phyloP scores from a whole-genome alignment of 92 coral and sea anemone species.

The Micromussa lordhowensis region DNA sequence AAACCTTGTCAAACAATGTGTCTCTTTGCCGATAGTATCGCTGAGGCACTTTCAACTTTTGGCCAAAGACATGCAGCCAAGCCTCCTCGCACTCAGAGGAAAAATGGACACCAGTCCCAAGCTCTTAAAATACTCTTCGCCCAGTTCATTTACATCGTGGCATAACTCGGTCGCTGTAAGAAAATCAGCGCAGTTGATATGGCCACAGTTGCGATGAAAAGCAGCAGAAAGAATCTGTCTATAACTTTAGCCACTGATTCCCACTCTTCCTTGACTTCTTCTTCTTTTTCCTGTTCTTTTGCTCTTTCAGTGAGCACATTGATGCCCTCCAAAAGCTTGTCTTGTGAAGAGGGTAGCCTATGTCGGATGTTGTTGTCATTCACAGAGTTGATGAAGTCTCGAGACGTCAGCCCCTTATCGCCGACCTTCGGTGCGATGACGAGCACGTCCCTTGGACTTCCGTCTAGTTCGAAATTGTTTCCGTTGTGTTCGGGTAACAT shows the following conservation, averaged over 20 bases:
- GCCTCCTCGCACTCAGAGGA: background rate
- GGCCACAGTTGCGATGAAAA: slow-evolving; percentile 91
- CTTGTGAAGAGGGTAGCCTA: slow-evolving; percentile 76
- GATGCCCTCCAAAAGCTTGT: slow-evolving; percentile 82
- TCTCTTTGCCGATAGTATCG: background rate
- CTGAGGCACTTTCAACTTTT: background rate
- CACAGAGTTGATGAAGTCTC: slow-evolving; percentile 81
- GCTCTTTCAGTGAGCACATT: slow-evolving; percentile 86
- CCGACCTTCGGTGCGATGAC: slow-evolving; percentile 84
- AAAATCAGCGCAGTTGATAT: slow-evolving; percentile 91
- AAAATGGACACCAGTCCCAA: slow-evolving; percentile 1
- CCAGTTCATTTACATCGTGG: slow-evolving; percentile 73
- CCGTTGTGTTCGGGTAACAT: slow-evolving; percentile 70
- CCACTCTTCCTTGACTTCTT: slow-evolving; percentile 91
- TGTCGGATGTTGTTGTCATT: slow-evolving; percentile 82
- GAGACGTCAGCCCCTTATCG: slow-evolving; percentile 76
- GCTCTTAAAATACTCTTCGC: slow-evolving; percentile 11
- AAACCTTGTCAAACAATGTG: background rate
- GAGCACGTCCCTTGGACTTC: slow-evolving; percentile 78
- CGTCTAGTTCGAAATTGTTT: slow-evolving; percentile 58
- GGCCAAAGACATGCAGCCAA: slow-evolving; percentile 1
- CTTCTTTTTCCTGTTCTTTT: slow-evolving; percentile 88
- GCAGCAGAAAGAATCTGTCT: slow-evolving; percentile 86
- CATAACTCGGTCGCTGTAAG: slow-evolving; percentile 87
- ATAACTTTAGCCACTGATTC: slow-evolving; percentile 96